Evolutionary conservation across 2,888 invertebrate species (phyloP).

Genomic region (Drosophila niveifrons): DNA sequence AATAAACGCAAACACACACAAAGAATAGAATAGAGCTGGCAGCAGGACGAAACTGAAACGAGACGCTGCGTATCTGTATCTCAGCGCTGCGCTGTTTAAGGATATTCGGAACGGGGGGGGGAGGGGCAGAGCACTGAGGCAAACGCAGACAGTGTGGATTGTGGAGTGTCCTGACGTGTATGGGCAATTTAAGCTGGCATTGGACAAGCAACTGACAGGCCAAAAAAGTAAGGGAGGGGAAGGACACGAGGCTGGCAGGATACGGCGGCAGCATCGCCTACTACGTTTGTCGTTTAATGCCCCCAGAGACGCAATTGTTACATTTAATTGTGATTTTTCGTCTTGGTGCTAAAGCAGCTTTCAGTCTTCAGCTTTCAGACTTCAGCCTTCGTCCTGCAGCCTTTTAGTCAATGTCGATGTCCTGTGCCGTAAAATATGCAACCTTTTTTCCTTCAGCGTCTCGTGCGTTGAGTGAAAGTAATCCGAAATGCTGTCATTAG

Average conservation of each 20-base stretch:
- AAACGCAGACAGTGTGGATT: conserved; percentile 12
- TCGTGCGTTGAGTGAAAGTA: conserved; percentile 68
- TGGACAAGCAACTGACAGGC: conserved; percentile 77
- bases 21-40: conserved; percentile 27
- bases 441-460: conserved; percentile 47
- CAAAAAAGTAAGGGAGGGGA: neutral
- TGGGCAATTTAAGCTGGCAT: conserved; percentile 81
- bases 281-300: conserved; percentile 67
- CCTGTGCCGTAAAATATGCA: conserved; percentile 63
- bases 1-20: conserved; percentile 77
- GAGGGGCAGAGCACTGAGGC: neutral
- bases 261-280: neutral
- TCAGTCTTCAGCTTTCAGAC: conserved; percentile 29
- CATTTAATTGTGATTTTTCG: conserved; percentile 80
- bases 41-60: conserved; percentile 48
- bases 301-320: conserved; percentile 80
- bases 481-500: conserved; percentile 77
- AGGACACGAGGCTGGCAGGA: conserved; percentile 19
- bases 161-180: conserved; percentile 73
- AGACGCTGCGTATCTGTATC: conserved; percentile 51
- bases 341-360: conserved; percentile 57
- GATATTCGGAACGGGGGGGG: conserved; percentile 40
- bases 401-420: neutral
- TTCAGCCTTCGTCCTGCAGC: conserved; percentile 9
- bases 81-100: conserved; percentile 43